A percentile compares a stretch with the other conserved stretches of the same genome.
phyloP scores from a whole-genome alignment of 2,113 vertebrate species.

The Cryptomyrus ogoouensis region DNA sequence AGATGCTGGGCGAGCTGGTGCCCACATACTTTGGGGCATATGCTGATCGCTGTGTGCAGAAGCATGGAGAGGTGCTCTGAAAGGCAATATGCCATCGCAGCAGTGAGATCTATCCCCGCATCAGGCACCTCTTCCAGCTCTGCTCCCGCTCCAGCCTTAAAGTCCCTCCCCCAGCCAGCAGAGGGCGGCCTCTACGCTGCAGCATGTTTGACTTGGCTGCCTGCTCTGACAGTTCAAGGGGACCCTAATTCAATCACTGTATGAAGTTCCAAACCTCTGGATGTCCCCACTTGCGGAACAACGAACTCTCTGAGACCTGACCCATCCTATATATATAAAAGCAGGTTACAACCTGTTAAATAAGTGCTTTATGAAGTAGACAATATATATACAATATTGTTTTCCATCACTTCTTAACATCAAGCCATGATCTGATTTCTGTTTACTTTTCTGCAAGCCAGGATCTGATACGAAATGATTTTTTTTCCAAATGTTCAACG shows the following conservation, averaged over 20 bases:
- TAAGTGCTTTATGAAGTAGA: neutral
- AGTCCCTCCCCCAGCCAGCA: slow-evolving; percentile 36
- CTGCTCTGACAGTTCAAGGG: slow-evolving; percentile 38
- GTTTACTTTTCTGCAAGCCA: neutral
- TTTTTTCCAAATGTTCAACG: neutral
- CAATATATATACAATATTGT: neutral
- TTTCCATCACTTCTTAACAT: neutral
- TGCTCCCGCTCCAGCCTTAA: slow-evolving; percentile 18
- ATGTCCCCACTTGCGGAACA: slow-evolving; percentile 43
- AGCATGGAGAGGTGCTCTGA: neutral
- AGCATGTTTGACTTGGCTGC: slow-evolving; percentile 40
- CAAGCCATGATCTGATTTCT: neutral
- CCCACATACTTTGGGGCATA: neutral
- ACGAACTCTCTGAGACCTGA: slow-evolving; percentile 20
- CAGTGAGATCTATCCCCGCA: neutral
- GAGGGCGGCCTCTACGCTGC: slow-evolving; percentile 13
- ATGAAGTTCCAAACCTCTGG: slow-evolving; percentile 57
- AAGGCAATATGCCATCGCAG: neutral
- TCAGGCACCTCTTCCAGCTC: neutral
- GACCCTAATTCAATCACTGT: slow-evolving; percentile 59
- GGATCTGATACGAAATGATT: neutral
- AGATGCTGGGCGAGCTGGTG: neutral
- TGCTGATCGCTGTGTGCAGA: neutral
- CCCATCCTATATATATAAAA: neutral
- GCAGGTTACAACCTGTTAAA: neutral